A percentile compares a stretch with the other conserved stretches of the same genome.
These are phyloP conservation scores for Vidua macroura DNA, from an alignment of 2,113 vertebrate genomes.

Conservation along the genomic window DNA sequence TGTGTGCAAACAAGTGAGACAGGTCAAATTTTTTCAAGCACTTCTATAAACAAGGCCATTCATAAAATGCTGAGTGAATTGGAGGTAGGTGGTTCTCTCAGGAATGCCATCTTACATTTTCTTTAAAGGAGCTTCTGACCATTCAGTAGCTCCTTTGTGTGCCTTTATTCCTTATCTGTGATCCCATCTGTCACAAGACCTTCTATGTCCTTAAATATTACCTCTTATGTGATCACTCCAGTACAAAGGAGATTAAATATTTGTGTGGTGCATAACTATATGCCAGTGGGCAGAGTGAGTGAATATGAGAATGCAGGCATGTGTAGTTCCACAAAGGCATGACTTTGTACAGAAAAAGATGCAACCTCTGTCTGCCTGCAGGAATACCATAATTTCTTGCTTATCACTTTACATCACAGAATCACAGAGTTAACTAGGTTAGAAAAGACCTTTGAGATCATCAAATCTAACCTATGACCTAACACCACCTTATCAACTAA, in stretches of 20 bases:
- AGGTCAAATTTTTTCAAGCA: background rate
- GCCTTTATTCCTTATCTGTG: background rate
- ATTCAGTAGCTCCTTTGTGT: slow-evolving; percentile 2
- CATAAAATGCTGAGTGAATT: background rate
- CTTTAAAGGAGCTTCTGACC: background rate
- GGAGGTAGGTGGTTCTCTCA: background rate
- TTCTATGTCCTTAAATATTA: background rate
- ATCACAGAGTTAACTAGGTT: background rate
- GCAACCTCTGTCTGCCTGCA: background rate
- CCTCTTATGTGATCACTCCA: background rate
- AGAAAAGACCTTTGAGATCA: background rate
- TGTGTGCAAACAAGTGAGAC: background rate
- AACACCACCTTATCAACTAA: background rate
- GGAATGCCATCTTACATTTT: background rate
- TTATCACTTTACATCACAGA: background rate
- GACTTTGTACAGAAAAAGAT: background rate
- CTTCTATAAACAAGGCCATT: background rate
- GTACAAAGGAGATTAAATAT: background rate
- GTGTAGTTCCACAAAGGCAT: background rate
- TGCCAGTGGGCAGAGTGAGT: background rate
- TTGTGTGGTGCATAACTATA: background rate
- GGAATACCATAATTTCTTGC: background rate
- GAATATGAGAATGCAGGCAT: background rate
- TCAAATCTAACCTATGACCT: background rate
- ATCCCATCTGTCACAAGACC: slow-evolving; percentile 3